These are phyloP conservation scores for Malurus elegans DNA, from an alignment of 2,113 vertebrate genomes.

Conservation along the genomic window DNA sequence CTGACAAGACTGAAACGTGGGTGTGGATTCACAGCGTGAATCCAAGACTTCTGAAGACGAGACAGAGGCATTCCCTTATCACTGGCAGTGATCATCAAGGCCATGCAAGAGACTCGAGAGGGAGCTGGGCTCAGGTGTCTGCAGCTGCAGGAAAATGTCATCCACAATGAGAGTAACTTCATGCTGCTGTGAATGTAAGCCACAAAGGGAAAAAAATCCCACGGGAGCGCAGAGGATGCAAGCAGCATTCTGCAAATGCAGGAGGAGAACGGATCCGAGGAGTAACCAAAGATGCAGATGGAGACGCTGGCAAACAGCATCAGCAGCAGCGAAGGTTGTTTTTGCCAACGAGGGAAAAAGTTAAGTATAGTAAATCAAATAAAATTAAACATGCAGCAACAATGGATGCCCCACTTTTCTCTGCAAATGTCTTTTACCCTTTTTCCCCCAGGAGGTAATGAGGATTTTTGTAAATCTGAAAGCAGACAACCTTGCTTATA, in stretches of 20 bases:
- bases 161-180: not conserved
- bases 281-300: constrained; percentile 33
- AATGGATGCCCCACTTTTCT: constrained; percentile 37
- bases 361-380: constrained; percentile 50
- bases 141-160: not conserved
- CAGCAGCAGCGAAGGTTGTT: constrained; percentile 39
- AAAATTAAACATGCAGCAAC: constrained; percentile 45
- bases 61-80: not conserved
- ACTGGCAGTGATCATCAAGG: not conserved
- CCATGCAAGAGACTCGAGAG: not conserved
- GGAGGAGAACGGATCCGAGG: not conserved
- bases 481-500: not conserved
- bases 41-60: not conserved
- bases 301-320: constrained; percentile 28
- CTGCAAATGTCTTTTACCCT: not conserved
- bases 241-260: not conserved
- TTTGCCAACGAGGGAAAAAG: constrained; percentile 45
- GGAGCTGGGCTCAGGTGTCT: not conserved
- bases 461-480: not conserved
- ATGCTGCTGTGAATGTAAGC: not conserved
- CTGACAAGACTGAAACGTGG: not conserved
- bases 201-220: not conserved
- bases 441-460: not conserved
- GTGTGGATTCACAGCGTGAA: not conserved
- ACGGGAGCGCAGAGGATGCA: not conserved